Evolutionary conservation across 2,797 vertebrate genomes (phyloP), one percentile per base, ranked within the genome.

Genomic region (Tangara arthus): DNA sequence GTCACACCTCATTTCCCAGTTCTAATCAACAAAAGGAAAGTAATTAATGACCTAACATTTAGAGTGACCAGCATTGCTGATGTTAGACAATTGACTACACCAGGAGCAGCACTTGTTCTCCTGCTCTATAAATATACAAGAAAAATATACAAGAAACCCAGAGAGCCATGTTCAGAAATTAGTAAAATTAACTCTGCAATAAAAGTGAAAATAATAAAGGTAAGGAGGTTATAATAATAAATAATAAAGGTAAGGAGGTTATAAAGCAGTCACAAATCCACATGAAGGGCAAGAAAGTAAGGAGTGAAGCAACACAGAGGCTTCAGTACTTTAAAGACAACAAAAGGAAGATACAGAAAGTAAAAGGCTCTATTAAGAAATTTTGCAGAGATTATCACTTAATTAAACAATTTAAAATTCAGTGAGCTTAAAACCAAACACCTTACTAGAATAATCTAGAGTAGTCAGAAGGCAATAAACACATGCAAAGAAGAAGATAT

Each of bases 401-500:
- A 87, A 80, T 73, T 82, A 81, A 90, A 73, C 23, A 82, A 91
- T 17, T 76, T 64, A 59, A 60, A 80, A 87, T 2, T 4, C 76
- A 82, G 24, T 6, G 12, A 94, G 37, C 42, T 90, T 27, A 90
- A 94, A 82, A 44, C n/a, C 53, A 64, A 80, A 60, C 15, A 13
- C 39, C 55, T 39, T 30, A 30, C 44, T 73, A 15, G 68, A 92
- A 81, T 14, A 65, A 77, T 19, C 24, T 41, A 50, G 66, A 82
- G 66, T 63, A 91, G 63, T 66, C 52, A 70, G 53, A 82, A 57
- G 53, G 42, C 68, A 75, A 79, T 27, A 56, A 86, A 92, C 24
- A 27, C 63, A 63, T 30, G 53, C 82, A 95, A 88, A 41, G 44
- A 89, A 86, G 44, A 90, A 94, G 83, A 83, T 71, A 91, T 52